Percentiles rank a stretch among this genome's conserved stretches.
phyloP scores from a whole-genome alignment of 2,888 invertebrate genomes.

The Spatulosminthurus flaviceps region DNA sequence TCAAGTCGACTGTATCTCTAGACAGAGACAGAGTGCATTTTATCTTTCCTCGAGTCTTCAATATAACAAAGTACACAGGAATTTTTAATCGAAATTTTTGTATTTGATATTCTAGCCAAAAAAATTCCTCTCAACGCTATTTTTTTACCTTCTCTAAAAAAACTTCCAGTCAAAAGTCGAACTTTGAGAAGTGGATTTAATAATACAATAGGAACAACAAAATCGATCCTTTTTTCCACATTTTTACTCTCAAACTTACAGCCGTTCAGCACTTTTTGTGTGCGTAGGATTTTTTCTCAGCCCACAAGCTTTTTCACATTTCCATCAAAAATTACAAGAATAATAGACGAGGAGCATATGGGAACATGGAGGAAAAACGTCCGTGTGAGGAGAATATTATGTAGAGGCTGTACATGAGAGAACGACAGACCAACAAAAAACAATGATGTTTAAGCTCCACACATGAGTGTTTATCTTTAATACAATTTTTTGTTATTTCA shows the following conservation, averaged over 20 bases:
- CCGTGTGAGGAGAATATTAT: no score
- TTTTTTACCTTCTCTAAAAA: no score
- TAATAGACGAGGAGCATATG: not conserved
- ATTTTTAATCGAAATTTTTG: no score
- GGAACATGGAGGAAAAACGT: not conserved
- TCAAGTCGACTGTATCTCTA: no score
- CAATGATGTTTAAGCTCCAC: not conserved
- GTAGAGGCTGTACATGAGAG: no score
- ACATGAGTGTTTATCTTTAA: conserved; percentile 14
- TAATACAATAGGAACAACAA: not conserved
- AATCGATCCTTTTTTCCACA: not conserved
- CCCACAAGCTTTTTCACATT: not conserved
- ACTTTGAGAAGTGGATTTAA: not conserved
- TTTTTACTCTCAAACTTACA: not conserved
- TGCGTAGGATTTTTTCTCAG: not conserved
- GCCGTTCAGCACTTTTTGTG: not conserved
- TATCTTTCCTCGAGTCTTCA: no score
- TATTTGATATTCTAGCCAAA: no score
- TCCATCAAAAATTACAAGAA: not conserved
- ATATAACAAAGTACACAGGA: no score
- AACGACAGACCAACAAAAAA: not conserved
- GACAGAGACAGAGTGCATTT: no score
- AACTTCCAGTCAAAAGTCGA: not conserved
- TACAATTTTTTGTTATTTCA: conserved; percentile 11
- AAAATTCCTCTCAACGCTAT: no score